Base-by-base conservation (phyloP, 1,140 invertebrate species). In the Paramacrobiotus metropolitanus region DNA sequence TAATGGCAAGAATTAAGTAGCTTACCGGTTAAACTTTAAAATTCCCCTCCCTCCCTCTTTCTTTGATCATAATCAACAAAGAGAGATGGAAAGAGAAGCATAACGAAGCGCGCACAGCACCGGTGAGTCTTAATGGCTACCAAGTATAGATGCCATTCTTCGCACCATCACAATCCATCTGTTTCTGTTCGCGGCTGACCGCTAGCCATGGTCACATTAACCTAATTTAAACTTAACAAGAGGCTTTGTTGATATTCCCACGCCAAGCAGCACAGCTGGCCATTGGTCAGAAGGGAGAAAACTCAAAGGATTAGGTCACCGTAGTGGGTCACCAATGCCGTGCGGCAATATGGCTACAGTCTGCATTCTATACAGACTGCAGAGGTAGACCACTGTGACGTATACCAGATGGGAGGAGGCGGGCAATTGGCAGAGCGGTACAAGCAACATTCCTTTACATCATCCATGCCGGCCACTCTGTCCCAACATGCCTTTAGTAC, bases 201-300 rank as follows among this genome's bases (percentile, higher is more conserved):
- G 28, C 48, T 55, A 24, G 48, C 24, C 24, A 55, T 9, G n/a
- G n/a, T n/a, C 48, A 24, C 48, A 55, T 55, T 55, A 55, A 55
- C 48, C 48, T 55, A 55, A 55, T 55, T 55, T 55, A 55, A 55
- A 55, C 48, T 55, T 24, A 28, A 55, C 48, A 55, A 20, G 15
- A 24, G 48, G 24, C 48, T 24, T 55, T 55, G 48, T 55, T 55
- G 48, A 55, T 55, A 15, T 55, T 55, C 48, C 48, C 48, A 55
- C 48, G 48, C 15, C 48, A 4, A 9, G 15, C 4, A n/a, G n/a
- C n/a, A n/a, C n/a, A 24, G 4, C 28, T 15, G 48, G 28, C 48
- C 48, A 55, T 24, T 55, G 48, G 48, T 24, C 48, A 55, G n/a
- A 9, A 40, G 9, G 9, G 9, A n/a, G 9, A 40, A 40, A n/a